Conservation (phyloP, 2,888 invertebrate species). For the Galeruca laticollis region DNA sequence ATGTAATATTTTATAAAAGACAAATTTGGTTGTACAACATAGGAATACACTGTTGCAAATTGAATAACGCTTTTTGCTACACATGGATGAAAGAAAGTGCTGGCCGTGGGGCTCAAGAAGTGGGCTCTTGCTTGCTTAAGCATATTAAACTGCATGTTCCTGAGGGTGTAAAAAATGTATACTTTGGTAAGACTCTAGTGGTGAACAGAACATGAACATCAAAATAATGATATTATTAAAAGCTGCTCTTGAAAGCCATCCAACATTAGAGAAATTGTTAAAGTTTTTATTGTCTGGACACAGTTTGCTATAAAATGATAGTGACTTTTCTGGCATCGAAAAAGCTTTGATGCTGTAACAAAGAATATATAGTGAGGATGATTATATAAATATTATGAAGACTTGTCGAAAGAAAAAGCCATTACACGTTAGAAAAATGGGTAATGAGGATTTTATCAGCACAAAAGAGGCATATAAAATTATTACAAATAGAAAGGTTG, state of each 20-base stretch:
- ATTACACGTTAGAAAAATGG: constrained; percentile 28
- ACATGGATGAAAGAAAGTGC: constrained; percentile 52
- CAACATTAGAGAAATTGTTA: constrained; percentile 24
- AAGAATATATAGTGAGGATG: constrained; percentile 37
- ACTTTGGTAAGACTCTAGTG: constrained; percentile 47
- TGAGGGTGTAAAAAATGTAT: constrained; percentile 36
- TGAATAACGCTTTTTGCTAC: constrained; percentile 50
- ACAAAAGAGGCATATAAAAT: constrained; percentile 20
- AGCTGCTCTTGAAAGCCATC: constrained; percentile 35
- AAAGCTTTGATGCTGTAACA: constrained; percentile 37
- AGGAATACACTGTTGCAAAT: constrained; percentile 47
- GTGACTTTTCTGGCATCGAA: constrained; percentile 36
- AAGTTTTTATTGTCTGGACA: constrained; percentile 34
- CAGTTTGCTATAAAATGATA: constrained; percentile 35
- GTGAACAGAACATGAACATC: constrained; percentile 44
- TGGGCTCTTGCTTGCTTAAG: constrained; percentile 48
- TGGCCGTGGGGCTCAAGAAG: constrained; percentile 53
- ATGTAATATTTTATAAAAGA: not conserved
- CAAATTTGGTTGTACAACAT: too few relatives aligned
- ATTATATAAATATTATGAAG: constrained; percentile 38
- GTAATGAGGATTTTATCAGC: constrained; percentile 9
- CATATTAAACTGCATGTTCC: too few relatives aligned
- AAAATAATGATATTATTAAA: constrained; percentile 45
- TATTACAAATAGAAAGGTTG: constrained; percentile 32
- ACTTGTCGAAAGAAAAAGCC: constrained; percentile 15